A percentile compares a stretch with the other conserved stretches of the same genome.
phyloP scores from a whole-genome alignment of 2,888 invertebrate species.

The Macaria notata region DNA sequence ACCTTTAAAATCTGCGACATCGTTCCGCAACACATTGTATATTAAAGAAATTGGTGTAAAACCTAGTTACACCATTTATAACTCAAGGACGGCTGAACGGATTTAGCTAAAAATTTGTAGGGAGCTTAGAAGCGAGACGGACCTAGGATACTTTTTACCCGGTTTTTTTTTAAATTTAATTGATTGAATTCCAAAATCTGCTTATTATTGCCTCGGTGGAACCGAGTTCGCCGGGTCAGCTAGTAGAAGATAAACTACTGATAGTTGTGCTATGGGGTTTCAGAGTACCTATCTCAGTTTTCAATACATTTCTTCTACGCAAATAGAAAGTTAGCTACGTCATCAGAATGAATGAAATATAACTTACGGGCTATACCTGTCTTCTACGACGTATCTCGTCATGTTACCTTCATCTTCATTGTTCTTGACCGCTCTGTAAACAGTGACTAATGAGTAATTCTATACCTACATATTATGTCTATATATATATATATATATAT shows the following conservation, averaged over 20 bases:
- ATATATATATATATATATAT: too few species aligned
- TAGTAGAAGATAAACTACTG: neutral
- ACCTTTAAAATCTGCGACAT: too few species aligned
- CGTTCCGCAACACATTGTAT: too few species aligned
- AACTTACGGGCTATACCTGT: constrained; percentile 3
- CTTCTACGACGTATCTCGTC: constrained; percentile 3
- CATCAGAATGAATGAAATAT: neutral
- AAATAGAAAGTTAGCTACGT: too few species aligned
- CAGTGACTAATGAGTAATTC: too few species aligned
- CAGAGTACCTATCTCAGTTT: neutral
- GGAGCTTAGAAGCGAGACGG: neutral
- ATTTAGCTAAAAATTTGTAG: too few species aligned
- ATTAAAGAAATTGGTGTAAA: neutral
- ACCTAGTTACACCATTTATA: neutral
- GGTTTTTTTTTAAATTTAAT: neutral
- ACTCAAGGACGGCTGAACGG: too few species aligned
- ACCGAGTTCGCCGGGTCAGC: too few species aligned
- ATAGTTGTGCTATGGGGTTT: neutral
- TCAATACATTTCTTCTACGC: neutral
- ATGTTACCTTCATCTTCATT: neutral
- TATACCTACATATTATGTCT: too few species aligned
- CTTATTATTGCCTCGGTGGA: too few species aligned
- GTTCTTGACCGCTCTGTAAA: too few species aligned
- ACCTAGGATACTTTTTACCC: neutral
- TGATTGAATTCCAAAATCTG: too few species aligned